A percentile compares a stretch with the other conserved stretches of the same genome.
phyloP scores from a whole-genome alignment of 2,888 invertebrate genomes.

The Theretra japonica region DNA sequence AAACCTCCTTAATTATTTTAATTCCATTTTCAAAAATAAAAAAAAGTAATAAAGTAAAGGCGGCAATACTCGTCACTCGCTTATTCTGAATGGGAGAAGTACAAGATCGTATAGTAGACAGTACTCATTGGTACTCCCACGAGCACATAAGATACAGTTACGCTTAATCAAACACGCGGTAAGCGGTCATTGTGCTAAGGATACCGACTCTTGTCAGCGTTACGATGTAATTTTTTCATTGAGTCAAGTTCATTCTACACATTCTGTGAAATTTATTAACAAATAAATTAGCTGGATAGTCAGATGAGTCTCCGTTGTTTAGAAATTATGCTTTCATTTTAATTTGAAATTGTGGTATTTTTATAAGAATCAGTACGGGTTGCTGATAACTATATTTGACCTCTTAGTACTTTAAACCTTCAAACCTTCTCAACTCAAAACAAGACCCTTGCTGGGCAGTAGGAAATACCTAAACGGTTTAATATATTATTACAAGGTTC shows the following conservation, averaged over 20 bases:
- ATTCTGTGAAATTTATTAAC: slow-evolving; percentile 16
- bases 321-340: neutral
- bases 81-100: slow-evolving; percentile 1
- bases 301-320: neutral
- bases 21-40: neutral
- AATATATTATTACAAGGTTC: no score
- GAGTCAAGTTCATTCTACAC: slow-evolving; percentile 21
- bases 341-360: no score
- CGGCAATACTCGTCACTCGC: neutral
- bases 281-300: neutral
- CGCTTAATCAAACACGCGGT: slow-evolving; percentile 25
- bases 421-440: no score
- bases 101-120: slow-evolving; percentile 16
- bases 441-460: no score
- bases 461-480: no score
- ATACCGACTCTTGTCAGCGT: slow-evolving; percentile 20
- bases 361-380: no score
- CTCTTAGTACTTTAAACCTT: no score
- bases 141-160: slow-evolving; percentile 26
- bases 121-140: slow-evolving; percentile 24
- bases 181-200: slow-evolving; percentile 27
- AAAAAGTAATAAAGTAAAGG: neutral
- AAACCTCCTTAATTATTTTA: no score
- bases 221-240: slow-evolving; percentile 24
- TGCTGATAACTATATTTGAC: no score